Evolutionary conservation across 2,113 vertebrate genomes (phyloP), one percentile per base, ranked within the genome.

Genomic region (Nipponia nippon): DNA sequence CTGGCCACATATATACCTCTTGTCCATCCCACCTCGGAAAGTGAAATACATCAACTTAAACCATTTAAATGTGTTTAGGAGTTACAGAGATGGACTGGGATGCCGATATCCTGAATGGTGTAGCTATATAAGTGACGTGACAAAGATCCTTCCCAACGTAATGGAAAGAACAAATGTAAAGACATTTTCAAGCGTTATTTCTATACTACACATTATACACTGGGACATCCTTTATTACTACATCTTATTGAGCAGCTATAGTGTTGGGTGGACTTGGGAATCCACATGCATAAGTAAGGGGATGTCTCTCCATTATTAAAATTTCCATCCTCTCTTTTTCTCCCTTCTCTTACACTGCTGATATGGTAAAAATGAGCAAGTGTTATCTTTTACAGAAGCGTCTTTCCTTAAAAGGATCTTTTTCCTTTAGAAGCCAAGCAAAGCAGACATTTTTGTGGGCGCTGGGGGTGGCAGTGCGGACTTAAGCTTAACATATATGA

Each of bases 391-490:
- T 61, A 50, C 32, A 11, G 27, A 71, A 78, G 17, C 10, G 11
- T 59, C 89, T 89, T 91, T 87, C 84, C 77, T 91, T 93, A 83
- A 87, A 93, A 93, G 52, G 87, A 66, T 42, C 17, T 46, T 81
- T 91, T 77, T 55, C 52, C 62, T 82, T 82, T 72, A 25, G 34
- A 91, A 71, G 56, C 69, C 56, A 67, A 91, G 89, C 70, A 71
- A 81, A 82, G 77, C 89, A 96, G 94, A 95, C 83, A 89, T 96
- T 97, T 95, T 88, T 95, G 93, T 95, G 95, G 94, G 89, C 14
- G 8, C 70, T 90, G 73, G 73, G 82, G 56, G 44, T 82, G 58
- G 91, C 3, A 2, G 52, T 89, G 78, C 73, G 52, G 79, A 89
- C 86, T 89, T 82, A 42, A 69, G 38, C 63, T 69, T 88, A 89